A percentile compares a stretch with the other conserved stretches of the same genome.
Conservation (phyloP, 2,113 vertebrate species). For the Tonatia bakeri region DNA sequence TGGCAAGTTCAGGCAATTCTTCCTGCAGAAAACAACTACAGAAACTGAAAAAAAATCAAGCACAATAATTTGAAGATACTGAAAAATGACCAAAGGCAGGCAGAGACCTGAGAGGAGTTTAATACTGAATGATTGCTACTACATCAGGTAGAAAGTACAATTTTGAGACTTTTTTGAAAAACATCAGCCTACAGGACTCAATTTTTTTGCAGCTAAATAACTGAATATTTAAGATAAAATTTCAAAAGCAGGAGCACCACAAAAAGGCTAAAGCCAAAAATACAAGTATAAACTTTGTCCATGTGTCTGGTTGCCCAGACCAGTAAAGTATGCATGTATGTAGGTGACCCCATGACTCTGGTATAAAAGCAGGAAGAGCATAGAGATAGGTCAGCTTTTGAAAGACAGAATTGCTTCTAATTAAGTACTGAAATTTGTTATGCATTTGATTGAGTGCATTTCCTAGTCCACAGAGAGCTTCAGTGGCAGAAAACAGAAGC, state of each 20-base stretch:
- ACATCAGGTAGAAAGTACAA: neutral
- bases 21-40: neutral
- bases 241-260: neutral
- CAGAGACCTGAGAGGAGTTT: neutral
- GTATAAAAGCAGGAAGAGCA: neutral
- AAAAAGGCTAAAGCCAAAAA: neutral
- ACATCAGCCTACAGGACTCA: neutral
- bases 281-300: neutral
- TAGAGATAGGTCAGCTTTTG: neutral
- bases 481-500: slow-evolving; percentile 47
- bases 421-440: neutral
- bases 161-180: neutral
- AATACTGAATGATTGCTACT: neutral
- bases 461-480: neutral
- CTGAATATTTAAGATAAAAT: neutral
- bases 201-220: neutral
- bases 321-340: neutral
- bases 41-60: neutral
- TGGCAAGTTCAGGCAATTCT: neutral
- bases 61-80: neutral
- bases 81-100: neutral
- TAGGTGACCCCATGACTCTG: neutral
- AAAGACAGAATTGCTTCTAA: neutral
- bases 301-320: neutral
- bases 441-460: neutral